Evolutionary conservation across 1,140 invertebrate genomes (phyloP), one percentile per base, ranked within the genome.

Genomic region (Lasaia peninsularis): DNA sequence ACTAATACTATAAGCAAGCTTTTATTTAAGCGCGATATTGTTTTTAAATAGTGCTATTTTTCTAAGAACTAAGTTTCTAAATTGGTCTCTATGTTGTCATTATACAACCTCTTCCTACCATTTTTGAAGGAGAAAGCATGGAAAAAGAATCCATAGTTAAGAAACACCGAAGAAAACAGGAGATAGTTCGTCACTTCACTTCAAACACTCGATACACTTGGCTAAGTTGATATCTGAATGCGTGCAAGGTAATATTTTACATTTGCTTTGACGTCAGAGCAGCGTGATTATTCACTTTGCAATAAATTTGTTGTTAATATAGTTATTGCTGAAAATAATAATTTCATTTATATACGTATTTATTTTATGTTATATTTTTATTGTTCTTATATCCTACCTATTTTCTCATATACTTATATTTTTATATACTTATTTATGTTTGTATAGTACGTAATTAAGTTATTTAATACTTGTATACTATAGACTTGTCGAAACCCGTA

Each of bases 71-170:
- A 52, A 50, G 3, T 55, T 32, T 52, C 32, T 56, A 58, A 33
- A 33, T 33, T 33, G 34, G 61, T 56, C 35, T 78, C 80, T 85
- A 80, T 80, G 77, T 73, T 57, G 73, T 83, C 70, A 71, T 56
- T 76, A 88, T 88, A 88, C 85, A 88, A 88, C 85, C 85, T 88
- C 85, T 70, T 88, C 85, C 85, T 88, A 88, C 85, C 85, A 88
- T 86, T 69, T 85, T 85, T 80, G 82, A 81, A 79, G 85, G 74
- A 84, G 84, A 81, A 74, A 86, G 85, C 85, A 88, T 88, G 85
- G 85, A 88, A 88, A 88, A 68, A 84, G 81, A 85, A 72, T 80
- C 77, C 82, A 84, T 78, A 73, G 72, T 84, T 87, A 73, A 82
- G 71, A 66, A 65, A 62, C 57, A 56, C 58, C 58, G n/a, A 62